Evolutionary conservation across 2,888 invertebrate genomes (phyloP).

Genomic region (Dynastes maya): DNA sequence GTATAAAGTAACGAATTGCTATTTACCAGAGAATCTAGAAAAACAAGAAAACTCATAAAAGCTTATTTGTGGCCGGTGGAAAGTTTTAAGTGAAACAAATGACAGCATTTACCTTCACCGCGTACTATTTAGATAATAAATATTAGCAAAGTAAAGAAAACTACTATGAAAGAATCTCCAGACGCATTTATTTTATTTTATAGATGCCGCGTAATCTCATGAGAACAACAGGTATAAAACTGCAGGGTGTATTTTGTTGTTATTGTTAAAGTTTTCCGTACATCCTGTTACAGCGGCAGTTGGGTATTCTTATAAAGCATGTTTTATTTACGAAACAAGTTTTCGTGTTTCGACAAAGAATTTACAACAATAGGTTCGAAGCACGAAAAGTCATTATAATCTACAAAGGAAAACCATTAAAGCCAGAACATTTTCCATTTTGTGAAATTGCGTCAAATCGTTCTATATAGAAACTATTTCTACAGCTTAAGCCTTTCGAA

Average conservation of each 20-base stretch:
- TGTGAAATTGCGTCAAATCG: no score
- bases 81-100: conserved; percentile 50
- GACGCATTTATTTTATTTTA: conserved; percentile 53
- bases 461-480: no score
- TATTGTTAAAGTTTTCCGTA: conserved; percentile 25
- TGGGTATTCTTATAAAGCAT: background rate
- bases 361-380: no score
- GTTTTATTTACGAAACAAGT: background rate
- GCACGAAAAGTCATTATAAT: no score
- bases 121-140: conserved; percentile 47
- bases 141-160: conserved; percentile 44
- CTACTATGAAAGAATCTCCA: conserved; percentile 45
- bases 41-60: conserved; percentile 41
- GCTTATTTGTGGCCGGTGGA: conserved; percentile 43
- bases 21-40: background rate
- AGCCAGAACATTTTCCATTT: no score
- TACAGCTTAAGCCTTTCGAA: no score
- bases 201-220: conserved; percentile 43
- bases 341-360: background rate
- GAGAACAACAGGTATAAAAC: conserved; percentile 47
- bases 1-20: conserved; percentile 28
- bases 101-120: conserved; percentile 46
- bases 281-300: background rate
- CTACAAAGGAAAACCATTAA: no score
- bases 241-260: conserved; percentile 32